Evolutionary conservation across 2,888 invertebrate species (phyloP).

Genomic region (Eupithecia inturbata): DNA sequence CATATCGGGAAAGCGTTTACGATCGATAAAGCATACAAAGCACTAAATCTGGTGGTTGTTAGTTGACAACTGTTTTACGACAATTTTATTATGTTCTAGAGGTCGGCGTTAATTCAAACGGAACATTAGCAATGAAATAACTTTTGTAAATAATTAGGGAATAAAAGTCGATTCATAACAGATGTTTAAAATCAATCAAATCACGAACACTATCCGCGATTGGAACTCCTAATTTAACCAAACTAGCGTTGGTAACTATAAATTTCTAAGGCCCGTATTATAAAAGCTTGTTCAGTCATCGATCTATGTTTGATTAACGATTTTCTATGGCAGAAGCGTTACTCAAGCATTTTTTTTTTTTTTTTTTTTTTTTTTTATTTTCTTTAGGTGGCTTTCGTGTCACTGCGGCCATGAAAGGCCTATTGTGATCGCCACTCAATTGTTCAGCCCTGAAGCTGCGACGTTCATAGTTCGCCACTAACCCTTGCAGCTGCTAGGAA

Average conservation of each 20-base stretch:
- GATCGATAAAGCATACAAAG: constrained; percentile 46
- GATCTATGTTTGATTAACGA: no score
- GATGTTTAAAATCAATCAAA: neutral
- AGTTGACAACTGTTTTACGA: constrained; percentile 48
- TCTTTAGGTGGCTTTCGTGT: no score
- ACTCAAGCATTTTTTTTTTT: no score
- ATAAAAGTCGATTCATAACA: constrained; percentile 12
- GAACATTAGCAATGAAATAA: constrained; percentile 29
- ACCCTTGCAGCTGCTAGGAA: no score
- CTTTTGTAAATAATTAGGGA: constrained; percentile 20
- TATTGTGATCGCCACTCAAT: no score
- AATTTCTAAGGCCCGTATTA: neutral
- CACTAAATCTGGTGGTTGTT: constrained; percentile 40
- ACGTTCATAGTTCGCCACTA: no score
- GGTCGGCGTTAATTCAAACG: constrained; percentile 41
- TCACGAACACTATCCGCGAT: neutral
- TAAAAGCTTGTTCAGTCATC: no score
- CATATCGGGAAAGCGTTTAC: constrained; percentile 45
- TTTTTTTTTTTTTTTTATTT: no score
- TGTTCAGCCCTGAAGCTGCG: no score
- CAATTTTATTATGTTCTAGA: constrained; percentile 46
- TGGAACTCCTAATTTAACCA: neutral
- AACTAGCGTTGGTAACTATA: neutral
- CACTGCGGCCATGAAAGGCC: no score
- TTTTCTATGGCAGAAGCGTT: no score